Conservation (phyloP, 1,140 invertebrate species). For the Acromyrmex charruanus region DNA sequence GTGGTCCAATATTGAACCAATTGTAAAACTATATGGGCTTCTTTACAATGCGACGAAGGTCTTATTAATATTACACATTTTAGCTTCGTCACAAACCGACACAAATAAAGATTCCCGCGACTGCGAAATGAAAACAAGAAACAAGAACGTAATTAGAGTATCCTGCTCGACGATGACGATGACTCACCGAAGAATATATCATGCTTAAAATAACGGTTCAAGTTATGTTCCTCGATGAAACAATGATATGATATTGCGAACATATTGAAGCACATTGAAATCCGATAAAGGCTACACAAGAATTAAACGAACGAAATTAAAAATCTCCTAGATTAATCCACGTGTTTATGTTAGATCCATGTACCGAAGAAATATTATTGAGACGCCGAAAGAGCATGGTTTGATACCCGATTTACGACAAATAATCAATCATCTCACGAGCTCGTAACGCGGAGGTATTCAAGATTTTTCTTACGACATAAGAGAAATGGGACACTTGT, state of each 20-base stretch:
- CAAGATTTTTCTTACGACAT: conserved; percentile 52
- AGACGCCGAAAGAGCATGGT: neutral
- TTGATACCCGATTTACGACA: neutral
- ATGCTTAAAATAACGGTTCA: neutral
- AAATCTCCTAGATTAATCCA: neutral
- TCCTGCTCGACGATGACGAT: neutral
- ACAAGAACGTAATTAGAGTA: conserved; percentile 45
- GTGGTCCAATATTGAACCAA: no score
- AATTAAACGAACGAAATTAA: conserved; percentile 4
- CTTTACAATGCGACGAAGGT: neutral
- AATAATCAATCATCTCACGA: conserved; percentile 19
- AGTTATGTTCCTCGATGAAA: conserved; percentile 15
- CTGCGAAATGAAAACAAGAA: conserved; percentile 10
- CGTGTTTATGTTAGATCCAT: neutral
- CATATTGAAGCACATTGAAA: conserved; percentile 27
- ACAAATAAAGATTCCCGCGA: conserved; percentile 22
- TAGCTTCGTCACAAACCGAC: neutral
- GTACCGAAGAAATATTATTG: neutral
- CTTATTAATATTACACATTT: neutral
- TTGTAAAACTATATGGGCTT: no score
- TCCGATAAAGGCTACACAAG: neutral
- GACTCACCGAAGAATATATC: neutral
- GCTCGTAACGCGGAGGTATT: neutral
- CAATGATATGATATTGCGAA: conserved; percentile 8
- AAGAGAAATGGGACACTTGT: conserved; percentile 69